Percentiles rank a stretch among this genome's conserved stretches.
phyloP scores from a whole-genome alignment of 2,888 invertebrate species.

The Gymnocheta viridis region DNA sequence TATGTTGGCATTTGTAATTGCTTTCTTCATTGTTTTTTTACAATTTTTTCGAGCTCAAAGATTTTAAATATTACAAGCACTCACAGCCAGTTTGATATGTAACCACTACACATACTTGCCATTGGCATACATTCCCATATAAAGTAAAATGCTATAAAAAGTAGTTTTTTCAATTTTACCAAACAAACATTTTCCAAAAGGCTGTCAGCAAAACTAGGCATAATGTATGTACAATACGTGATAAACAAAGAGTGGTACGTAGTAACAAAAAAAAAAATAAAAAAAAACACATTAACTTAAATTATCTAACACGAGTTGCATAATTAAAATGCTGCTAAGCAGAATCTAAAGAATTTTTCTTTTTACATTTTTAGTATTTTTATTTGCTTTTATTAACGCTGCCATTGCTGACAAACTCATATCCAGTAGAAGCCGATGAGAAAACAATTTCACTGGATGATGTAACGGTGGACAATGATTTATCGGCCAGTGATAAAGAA shows the following conservation, averaged over 20 bases:
- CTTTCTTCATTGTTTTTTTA: not conserved
- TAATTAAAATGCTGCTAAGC: conserved; percentile 30
- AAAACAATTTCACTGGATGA: conserved; percentile 77
- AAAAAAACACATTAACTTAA: conserved; percentile 27
- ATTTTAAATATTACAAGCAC: not conserved
- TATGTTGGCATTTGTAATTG: too few species aligned
- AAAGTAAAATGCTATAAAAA: conserved; percentile 40
- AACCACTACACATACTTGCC: conserved; percentile 7
- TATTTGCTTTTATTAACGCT: conserved; percentile 74
- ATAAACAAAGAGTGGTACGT: conserved; percentile 1
- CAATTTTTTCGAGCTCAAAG: not conserved
- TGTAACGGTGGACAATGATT: conserved; percentile 77
- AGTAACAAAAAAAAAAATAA: not conserved
- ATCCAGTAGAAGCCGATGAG: conserved; percentile 73
- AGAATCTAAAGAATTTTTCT: conserved; percentile 23
- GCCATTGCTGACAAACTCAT: conserved; percentile 76
- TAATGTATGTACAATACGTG: conserved; percentile 51
- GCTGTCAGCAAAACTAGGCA: conserved; percentile 48
- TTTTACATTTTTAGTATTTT: conserved; percentile 69
- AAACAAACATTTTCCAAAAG: not conserved
- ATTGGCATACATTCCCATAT: conserved; percentile 61
- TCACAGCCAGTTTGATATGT: not conserved
- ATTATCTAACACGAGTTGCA: conserved; percentile 19
- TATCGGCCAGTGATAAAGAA: conserved; percentile 77
- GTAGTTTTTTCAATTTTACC: conserved; percentile 2